Percentiles rank a stretch among this genome's conserved stretches.
Conservation (phyloP, 2,113 vertebrate species). For the Oceanites oceanicus region DNA sequence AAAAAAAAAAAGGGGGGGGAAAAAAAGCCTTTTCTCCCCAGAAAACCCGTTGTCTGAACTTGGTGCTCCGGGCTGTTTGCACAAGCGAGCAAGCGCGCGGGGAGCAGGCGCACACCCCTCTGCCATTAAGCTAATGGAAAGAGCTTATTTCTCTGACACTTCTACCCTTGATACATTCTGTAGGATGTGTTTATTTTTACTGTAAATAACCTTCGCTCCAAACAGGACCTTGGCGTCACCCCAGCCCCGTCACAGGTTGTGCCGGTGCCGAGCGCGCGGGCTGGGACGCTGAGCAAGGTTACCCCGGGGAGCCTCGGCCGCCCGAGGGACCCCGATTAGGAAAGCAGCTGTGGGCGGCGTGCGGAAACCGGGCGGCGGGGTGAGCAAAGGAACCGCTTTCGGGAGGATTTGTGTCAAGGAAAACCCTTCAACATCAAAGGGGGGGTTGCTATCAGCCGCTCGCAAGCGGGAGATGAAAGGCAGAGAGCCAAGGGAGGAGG, state of each 20-base stretch:
- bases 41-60: neutral
- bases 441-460: neutral
- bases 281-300: neutral
- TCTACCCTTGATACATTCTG: neutral
- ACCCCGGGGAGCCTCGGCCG: neutral
- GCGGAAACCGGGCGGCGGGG: neutral
- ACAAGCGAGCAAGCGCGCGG: neutral
- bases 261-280: neutral
- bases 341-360: neutral
- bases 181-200: neutral
- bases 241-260: neutral
- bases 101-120: neutral
- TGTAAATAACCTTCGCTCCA: neutral
- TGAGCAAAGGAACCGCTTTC: neutral
- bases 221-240: neutral
- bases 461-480: fast-evolving
- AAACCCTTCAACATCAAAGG: neutral
- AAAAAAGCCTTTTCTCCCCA: neutral
- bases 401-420: neutral
- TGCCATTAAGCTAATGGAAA: neutral
- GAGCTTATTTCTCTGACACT: neutral
- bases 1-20: fast-evolving
- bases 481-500: neutral
- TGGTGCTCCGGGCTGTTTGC: neutral
- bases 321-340: neutral